These are phyloP conservation scores for Lypha dubia DNA, from an alignment of 2,888 invertebrate genomes.

Conservation along the genomic window DNA sequence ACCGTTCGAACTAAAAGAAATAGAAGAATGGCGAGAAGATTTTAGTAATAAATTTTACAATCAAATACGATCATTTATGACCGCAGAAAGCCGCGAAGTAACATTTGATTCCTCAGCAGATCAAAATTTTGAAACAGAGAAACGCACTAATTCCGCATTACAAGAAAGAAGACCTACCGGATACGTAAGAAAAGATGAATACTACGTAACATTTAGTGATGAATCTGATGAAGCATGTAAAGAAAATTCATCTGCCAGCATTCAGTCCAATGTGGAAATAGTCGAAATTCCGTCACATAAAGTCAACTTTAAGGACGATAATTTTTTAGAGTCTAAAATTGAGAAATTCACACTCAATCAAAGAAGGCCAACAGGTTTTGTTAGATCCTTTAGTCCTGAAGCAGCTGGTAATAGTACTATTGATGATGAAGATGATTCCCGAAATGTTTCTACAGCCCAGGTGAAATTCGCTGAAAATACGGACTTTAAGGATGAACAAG, in stretches of 20 bases:
- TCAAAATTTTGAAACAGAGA: neutral
- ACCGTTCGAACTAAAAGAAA: slow-evolving; percentile 8
- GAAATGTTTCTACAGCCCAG: neutral
- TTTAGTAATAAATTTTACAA: slow-evolving; percentile 23
- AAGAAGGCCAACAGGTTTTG: slow-evolving; percentile 54
- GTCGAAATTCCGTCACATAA: neutral
- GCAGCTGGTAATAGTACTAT: neutral
- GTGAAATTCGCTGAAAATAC: slow-evolving; percentile 26
- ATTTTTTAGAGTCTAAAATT: neutral
- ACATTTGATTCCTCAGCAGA: neutral
- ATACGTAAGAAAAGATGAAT: slow-evolving; percentile 22
- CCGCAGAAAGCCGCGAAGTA: slow-evolving; percentile 22
- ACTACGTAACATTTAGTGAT: slow-evolving; percentile 31
- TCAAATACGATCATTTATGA: slow-evolving; percentile 39
- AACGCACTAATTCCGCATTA: neutral
- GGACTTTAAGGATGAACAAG: slow-evolving; percentile 30
- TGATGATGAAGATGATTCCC: neutral
- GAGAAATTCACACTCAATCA: slow-evolving; percentile 49
- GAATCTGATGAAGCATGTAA: slow-evolving; percentile 25
- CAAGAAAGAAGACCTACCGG: slow-evolving; percentile 55
- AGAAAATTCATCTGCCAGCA: slow-evolving; percentile 43
- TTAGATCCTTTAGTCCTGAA: neutral
- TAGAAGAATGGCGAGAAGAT: slow-evolving; percentile 12
- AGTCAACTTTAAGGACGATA: slow-evolving; percentile 11
- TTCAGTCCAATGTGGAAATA: slow-evolving; percentile 27